Evolutionary conservation across 2,888 invertebrate genomes (phyloP), one percentile per base, ranked within the genome.

Genomic region (Drosophila subsilvestris): DNA sequence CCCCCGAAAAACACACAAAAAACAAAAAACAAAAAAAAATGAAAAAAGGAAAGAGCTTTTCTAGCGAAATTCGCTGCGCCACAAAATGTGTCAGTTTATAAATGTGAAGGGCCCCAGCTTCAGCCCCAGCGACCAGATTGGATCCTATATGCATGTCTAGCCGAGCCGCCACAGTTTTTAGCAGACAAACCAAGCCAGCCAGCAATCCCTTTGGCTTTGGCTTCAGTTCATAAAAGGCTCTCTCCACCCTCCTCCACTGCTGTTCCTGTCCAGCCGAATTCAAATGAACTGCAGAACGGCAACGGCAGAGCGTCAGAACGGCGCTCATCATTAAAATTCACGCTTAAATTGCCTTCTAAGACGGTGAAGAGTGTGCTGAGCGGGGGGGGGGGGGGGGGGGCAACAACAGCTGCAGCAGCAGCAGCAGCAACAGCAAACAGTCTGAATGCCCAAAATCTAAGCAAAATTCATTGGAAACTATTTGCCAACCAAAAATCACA

Each of bases 391-490:
- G n/a, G n/a, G n/a, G n/a, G n/a, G n/a, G 47, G 25, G 53, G 49
- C 54, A 55, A 45, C 18, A 74, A 45, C 18, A 74, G 74, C 73
- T 74, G 77, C 69, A 67, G 77, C 70, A 69, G 20, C 42, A 55
- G 22, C 22, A 3, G 3, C 29, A 29, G 29, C 27, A 9, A 44
- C 55, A 63, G 50, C 25, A 44, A n/a, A 20, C 22, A 50, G 54
- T 25, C 67, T 63, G 71, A 54, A 51, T 22, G 44, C 58, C 45
- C 70, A 58, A 73, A 74, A 79, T 86, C 78, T 83, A 84, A 85
- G 84, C 78, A 74, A 76, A 82, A 86, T 89, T 89, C 90, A 79
- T 80, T 85, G 90, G 90, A 89, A 89, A 89, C 90, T 89, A 87
- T 90, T 90, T 89, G 89, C 88, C 84, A 88, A 66, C 78, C 78